Conservation (phyloP, 2,888 invertebrate species). For the Cataglyphis altisquamis region DNA sequence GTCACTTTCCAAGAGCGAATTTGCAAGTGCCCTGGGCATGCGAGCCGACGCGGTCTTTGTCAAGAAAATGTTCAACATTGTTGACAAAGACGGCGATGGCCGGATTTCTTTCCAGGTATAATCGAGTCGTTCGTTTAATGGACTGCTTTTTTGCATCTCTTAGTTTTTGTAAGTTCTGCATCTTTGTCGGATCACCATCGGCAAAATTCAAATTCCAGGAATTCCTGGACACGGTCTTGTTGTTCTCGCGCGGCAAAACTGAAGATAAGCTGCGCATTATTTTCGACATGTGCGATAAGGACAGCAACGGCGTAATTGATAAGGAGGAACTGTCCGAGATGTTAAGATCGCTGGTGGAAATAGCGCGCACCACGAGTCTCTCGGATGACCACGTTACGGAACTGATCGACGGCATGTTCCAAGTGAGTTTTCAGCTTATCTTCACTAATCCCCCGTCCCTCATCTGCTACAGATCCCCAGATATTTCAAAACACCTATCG, state of each 20-base stretch:
- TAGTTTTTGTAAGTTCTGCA: background rate
- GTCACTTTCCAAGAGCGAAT: slow-evolving; percentile 95
- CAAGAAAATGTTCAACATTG: slow-evolving; percentile 98
- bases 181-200: background rate
- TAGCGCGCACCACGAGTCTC: slow-evolving; percentile 96
- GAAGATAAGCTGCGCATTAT: slow-evolving; percentile 97
- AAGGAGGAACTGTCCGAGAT: slow-evolving; percentile 97
- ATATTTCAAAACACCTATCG: background rate
- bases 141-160: background rate
- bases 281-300: slow-evolving; percentile 99
- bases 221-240: slow-evolving; percentile 96
- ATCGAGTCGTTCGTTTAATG: background rate
- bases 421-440: slow-evolving; percentile 87
- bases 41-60: slow-evolving; percentile 97
- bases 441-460: too few relatives aligned
- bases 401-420: slow-evolving; percentile 97
- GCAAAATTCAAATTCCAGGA: slow-evolving; percentile 87
- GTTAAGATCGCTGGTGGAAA: slow-evolving; percentile 96
- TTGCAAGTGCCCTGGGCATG: slow-evolving; percentile 98
- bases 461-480: background rate
- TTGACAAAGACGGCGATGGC: slow-evolving; percentile 97
- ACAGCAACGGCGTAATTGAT: slow-evolving; percentile 97
- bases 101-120: slow-evolving; percentile 95
- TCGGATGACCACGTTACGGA: slow-evolving; percentile 97
- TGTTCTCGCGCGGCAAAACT: slow-evolving; percentile 96